phyloP scores from a whole-genome alignment of 2,888 invertebrate species.

The Philaethria dido region DNA sequence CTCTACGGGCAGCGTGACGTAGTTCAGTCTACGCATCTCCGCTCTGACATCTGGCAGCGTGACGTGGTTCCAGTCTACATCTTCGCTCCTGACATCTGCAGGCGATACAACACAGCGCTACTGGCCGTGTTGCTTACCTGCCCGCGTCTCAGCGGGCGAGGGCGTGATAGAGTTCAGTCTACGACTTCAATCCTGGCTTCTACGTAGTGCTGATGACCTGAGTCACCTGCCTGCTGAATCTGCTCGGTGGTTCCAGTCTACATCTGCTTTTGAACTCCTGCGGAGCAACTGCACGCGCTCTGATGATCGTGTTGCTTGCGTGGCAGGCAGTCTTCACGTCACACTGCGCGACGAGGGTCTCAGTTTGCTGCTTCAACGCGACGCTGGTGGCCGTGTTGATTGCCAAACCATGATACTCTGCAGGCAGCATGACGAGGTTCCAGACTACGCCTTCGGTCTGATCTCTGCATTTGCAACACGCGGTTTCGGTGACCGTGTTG shows the following conservation, averaged over 20 bases:
- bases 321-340: too few species aligned
- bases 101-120: not conserved
- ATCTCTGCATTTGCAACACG: not conserved
- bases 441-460: not conserved
- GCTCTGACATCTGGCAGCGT: not conserved
- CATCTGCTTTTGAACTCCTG: not conserved
- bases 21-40: not conserved
- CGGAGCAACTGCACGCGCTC: too few species aligned
- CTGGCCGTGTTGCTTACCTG: not conserved
- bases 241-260: not conserved
- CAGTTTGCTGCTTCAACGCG: too few species aligned
- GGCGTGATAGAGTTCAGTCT: not conserved
- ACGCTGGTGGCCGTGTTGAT: not conserved
- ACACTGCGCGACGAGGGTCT: too few species aligned
- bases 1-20: not conserved
- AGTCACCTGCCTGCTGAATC: not conserved
- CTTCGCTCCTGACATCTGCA: not conserved
- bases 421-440: not conserved
- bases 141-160: not conserved
- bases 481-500: not conserved
- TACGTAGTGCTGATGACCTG: not conserved
- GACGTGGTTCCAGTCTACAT: not conserved
- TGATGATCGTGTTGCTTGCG: too few species aligned
- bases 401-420: not conserved
- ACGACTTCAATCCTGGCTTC: not conserved